Conservation (phyloP, 2,113 vertebrate species). For the Antennarius striatus region DNA sequence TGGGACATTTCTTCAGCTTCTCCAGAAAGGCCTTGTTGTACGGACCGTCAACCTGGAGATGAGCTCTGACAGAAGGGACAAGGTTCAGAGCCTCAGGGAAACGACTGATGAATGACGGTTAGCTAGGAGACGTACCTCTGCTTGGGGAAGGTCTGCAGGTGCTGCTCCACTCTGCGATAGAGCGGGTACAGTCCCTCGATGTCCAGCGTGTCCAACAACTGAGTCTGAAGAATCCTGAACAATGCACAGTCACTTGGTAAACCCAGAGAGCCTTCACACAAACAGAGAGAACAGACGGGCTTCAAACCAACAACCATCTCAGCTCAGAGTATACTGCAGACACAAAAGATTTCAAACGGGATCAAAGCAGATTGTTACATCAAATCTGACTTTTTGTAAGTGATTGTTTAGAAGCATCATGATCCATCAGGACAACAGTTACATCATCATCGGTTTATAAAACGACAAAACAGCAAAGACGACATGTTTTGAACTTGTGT, state of each 20-base stretch:
- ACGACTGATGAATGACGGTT: too few relatives aligned
- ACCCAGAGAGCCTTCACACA: conserved; percentile 75
- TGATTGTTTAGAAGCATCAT: too few relatives aligned
- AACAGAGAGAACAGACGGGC: background rate
- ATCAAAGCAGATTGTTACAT: too few relatives aligned
- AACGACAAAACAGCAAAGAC: too few relatives aligned
- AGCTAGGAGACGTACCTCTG: conserved; percentile 80
- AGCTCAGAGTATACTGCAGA: too few relatives aligned
- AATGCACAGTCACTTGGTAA: conserved; percentile 90
- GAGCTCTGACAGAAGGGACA: conserved; percentile 72
- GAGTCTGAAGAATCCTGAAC: conserved; percentile 90
- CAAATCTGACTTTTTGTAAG: too few relatives aligned
- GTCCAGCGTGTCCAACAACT: conserved; percentile 95
- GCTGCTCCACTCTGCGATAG: conserved; percentile 88
- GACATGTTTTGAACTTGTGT: too few relatives aligned
- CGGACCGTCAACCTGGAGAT: conserved; percentile 90
- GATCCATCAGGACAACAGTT: too few relatives aligned
- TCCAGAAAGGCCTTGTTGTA: conserved; percentile 91
- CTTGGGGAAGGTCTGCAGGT: conserved; percentile 92
- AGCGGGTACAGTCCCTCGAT: conserved; percentile 94
- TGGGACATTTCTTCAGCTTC: conserved; percentile 86
- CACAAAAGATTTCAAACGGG: too few relatives aligned
- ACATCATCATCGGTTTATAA: too few relatives aligned
- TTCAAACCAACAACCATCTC: too few relatives aligned
- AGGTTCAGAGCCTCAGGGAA: too few relatives aligned